Conservation (phyloP, 2,113 vertebrate species). For the Tetrao urogallus region DNA sequence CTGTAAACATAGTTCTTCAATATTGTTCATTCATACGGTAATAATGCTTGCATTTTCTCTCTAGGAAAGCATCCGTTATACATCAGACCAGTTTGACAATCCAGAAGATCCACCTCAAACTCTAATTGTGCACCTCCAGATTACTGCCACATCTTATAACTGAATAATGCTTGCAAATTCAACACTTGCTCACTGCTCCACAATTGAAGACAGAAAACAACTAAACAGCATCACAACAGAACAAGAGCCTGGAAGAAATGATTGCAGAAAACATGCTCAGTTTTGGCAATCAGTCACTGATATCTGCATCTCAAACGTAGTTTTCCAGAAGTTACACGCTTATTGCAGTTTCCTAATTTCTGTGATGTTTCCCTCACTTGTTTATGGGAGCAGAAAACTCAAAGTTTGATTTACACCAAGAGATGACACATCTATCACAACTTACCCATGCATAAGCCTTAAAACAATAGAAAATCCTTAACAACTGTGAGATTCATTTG, state of each 20-base stretch:
- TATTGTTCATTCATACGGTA: neutral
- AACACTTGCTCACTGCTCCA: neutral
- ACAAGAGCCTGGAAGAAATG: neutral
- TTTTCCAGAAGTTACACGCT: neutral
- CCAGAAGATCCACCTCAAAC: neutral
- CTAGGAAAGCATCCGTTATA: fast-evolving
- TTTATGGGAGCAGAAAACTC: neutral
- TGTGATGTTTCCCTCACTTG: neutral
- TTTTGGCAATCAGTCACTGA: neutral
- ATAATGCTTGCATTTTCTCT: neutral
- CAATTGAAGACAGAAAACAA: neutral
- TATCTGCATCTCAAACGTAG: neutral
- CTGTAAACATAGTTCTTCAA: neutral
- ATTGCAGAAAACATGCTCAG: neutral
- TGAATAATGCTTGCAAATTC: neutral
- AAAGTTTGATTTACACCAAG: neutral
- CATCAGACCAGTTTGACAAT: neutral
- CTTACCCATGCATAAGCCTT: fast-evolving
- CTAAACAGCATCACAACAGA: neutral
- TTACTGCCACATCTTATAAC: neutral
- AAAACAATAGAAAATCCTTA: neutral
- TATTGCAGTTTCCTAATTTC: neutral
- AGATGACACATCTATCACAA: neutral
- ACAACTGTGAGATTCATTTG: neutral
- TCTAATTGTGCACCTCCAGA: neutral